Evolutionary conservation across 2,113 vertebrate species (phyloP).

Genomic region (Lagopus leucura): DNA sequence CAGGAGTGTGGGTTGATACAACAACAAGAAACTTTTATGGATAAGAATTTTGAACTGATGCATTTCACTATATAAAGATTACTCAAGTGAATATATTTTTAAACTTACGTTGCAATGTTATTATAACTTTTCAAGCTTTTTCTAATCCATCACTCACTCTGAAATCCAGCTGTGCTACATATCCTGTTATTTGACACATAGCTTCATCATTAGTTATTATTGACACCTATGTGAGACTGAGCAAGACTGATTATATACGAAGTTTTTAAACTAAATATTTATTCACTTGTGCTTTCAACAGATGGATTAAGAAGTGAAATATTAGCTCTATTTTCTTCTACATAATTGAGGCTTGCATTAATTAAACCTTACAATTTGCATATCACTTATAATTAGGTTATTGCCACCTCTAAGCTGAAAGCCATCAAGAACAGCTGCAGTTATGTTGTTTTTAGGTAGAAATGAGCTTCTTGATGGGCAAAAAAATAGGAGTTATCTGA

Average conservation of each 20-base stretch:
- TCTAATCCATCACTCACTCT: neutral
- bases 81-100: neutral
- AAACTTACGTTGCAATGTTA: neutral
- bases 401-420: neutral
- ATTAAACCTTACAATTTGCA: neutral
- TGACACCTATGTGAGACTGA: neutral
- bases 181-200: neutral
- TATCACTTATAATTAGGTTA: neutral
- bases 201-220: neutral
- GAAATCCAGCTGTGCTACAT: neutral
- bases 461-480: neutral
- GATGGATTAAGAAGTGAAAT: neutral
- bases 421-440: neutral
- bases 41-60: neutral
- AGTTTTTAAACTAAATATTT: neutral
- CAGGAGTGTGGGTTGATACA: neutral
- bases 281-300: neutral
- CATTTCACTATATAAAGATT: neutral
- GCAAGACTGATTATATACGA: neutral
- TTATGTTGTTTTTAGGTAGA: neutral
- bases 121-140: neutral
- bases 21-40: neutral
- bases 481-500: neutral
- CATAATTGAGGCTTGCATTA: neutral
- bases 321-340: neutral